These are phyloP conservation scores for Alviniconcha strummeri DNA, from an alignment of 2,888 invertebrate genomes.

Conservation along the genomic window DNA sequence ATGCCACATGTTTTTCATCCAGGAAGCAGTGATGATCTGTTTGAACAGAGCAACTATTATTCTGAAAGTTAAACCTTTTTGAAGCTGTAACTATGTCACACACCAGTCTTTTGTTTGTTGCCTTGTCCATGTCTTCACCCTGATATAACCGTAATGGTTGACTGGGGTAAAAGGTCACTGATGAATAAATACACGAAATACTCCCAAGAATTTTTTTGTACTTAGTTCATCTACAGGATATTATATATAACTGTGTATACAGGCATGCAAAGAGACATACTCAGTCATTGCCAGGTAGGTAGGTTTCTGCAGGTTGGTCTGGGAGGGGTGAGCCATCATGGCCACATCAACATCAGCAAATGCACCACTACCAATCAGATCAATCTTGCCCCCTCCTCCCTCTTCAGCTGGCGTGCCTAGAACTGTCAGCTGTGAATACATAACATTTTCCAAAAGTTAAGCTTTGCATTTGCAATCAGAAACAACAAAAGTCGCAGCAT, in stretches of 20 bases:
- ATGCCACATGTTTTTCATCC: background rate
- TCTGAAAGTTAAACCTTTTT: background rate
- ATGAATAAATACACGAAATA: too few species aligned
- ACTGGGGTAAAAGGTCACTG: too few species aligned
- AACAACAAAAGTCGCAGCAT: background rate
- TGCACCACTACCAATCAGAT: slow-evolving; percentile 53
- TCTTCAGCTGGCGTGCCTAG: slow-evolving; percentile 67
- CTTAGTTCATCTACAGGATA: background rate
- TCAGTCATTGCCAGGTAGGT: slow-evolving; percentile 33
- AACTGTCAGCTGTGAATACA: slow-evolving; percentile 50
- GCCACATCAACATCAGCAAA: slow-evolving; percentile 57
- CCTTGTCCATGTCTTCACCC: background rate
- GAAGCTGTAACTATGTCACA: background rate
- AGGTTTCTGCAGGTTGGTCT: slow-evolving; percentile 36
- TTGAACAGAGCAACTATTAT: too few species aligned
- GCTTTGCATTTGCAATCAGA: background rate
- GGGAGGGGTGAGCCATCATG: slow-evolving; percentile 63
- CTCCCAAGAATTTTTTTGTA: too few species aligned
- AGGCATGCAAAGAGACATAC: background rate
- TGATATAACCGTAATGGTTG: too few species aligned
- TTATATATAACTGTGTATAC: background rate
- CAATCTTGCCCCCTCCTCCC: slow-evolving; percentile 60
- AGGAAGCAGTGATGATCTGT: background rate
- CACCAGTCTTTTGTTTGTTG: background rate
- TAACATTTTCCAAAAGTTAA: too few species aligned